Conservation (phyloP, 2,888 invertebrate genomes). For the Bhutanitis thaidina region DNA sequence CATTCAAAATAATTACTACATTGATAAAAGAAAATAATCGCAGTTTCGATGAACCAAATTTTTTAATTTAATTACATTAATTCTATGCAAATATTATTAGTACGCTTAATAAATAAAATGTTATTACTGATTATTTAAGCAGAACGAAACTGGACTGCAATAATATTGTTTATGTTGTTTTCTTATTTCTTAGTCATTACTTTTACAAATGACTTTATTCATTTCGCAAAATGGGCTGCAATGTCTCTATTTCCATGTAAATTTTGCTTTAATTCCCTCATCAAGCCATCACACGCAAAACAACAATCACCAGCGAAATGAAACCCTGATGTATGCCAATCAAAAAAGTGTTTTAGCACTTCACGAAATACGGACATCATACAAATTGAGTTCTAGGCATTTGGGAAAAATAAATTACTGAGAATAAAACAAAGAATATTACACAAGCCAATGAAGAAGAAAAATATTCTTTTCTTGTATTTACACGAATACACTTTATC, state of each 20-base stretch:
- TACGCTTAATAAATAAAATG: too few species aligned
- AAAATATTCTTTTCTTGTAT: not conserved
- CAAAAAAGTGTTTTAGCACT: slow-evolving; percentile 63
- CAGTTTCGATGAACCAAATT: too few species aligned
- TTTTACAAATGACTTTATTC: slow-evolving; percentile 17
- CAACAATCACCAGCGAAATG: slow-evolving; percentile 49
- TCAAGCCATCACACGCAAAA: slow-evolving; percentile 66
- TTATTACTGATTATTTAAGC: too few species aligned
- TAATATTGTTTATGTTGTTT: too few species aligned
- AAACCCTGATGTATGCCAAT: slow-evolving; percentile 56
- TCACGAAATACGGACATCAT: slow-evolving; percentile 46
- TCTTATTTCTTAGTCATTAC: not conserved
- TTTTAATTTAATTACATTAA: too few species aligned
- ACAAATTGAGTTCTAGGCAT: slow-evolving; percentile 1
- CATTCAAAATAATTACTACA: too few species aligned
- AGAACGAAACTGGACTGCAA: too few species aligned
- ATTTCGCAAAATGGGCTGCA: slow-evolving; percentile 14
- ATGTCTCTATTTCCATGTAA: slow-evolving; percentile 31
- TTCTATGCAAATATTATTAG: too few species aligned
- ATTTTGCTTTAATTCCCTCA: slow-evolving; percentile 60
- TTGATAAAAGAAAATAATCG: too few species aligned
- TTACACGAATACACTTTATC: too few species aligned
- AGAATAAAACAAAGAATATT: slow-evolving; percentile 16
- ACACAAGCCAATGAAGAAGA: not conserved
- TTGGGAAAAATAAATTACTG: slow-evolving; percentile 36